These are phyloP conservation scores for Prochilodus magdalenae DNA, from an alignment of 2,113 vertebrate species.

Conservation along the genomic window DNA sequence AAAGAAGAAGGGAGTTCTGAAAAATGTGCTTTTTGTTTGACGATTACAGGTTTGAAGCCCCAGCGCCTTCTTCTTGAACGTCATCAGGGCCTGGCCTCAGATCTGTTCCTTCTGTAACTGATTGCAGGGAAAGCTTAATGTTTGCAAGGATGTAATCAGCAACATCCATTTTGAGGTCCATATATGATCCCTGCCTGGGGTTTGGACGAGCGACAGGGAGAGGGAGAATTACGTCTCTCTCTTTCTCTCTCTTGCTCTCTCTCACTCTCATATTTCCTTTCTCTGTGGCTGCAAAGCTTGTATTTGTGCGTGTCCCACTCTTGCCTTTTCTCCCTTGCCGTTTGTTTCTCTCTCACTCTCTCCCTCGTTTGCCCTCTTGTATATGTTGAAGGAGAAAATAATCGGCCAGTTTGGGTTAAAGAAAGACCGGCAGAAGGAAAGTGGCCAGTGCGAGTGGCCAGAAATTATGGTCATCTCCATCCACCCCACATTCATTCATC, in stretches of 20 bases:
- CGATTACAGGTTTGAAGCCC: neutral
- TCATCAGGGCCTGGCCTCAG: slow-evolving; percentile 14
- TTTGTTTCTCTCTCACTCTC: neutral
- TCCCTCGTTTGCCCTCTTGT: neutral
- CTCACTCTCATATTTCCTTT: neutral
- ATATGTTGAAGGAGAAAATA: neutral
- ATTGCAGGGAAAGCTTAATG: slow-evolving; percentile 25
- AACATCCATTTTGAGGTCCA: slow-evolving; percentile 7
- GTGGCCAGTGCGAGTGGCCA: neutral
- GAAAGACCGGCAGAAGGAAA: neutral
- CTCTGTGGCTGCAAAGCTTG: neutral
- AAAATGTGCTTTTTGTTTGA: slow-evolving; percentile 9
- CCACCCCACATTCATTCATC: slow-evolving; percentile 21
- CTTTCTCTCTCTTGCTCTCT: neutral
- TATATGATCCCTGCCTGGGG: neutral
- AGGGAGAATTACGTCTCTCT: neutral
- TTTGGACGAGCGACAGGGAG: neutral
- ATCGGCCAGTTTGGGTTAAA: neutral
- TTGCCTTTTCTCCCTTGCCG: neutral
- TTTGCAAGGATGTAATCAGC: slow-evolving; percentile 30
- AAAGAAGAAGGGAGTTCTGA: neutral
- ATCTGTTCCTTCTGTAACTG: neutral
- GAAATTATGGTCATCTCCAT: neutral
- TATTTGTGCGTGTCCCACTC: neutral
- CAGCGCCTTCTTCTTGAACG: neutral